Base-by-base conservation (phyloP, 2,888 invertebrate genomes). In the Parnassius smintheus region DNA sequence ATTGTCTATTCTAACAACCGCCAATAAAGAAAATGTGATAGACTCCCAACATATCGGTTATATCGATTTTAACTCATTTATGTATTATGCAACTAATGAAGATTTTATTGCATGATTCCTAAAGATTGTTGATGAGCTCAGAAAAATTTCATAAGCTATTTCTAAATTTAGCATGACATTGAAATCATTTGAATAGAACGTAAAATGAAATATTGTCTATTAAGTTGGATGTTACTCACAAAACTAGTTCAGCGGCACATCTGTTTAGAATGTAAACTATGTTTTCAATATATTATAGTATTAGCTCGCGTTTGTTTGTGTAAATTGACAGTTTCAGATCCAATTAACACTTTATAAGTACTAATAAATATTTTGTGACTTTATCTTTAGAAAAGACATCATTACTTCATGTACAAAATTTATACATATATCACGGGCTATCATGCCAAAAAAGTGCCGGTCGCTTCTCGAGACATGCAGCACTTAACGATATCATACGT, bases 101-200 rank as follows among this genome's bases (percentile, higher is more conserved):
- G 9, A 44, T 51, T 55, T 51, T 50, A 13, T 56, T 61, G 56
- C 61, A 56, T 46, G 57, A 57, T 57, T 4, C 35, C 35, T 50
- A 13, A 9, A 50, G 50, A 49, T 22, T 41, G 50, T 13, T 50
- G 42, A 13, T 22, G 18, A 10, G 48, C 46, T 35, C 46, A 46
- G n/a, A 12, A 1, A 12, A 12, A 35, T 61, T 62, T 48, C 62
- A 58, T 58, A 57, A 53, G 49, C 11, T 51, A 53, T 62, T 58
- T 55, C 49, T 41, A 55, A 63, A 59, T 55, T 45, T 58, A 55
- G 54, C 54, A 13, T 51, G 58, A 50, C 59, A 63, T 63, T 63
- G 59, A 55, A 59, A 55, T 59, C 46, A 63, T 59, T 62, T 50
- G 50, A 55, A 45, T 55, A 49, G 49, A 25, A 62, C 53, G 22